Base-by-base conservation (phyloP, 2,797 vertebrate species). In the Bovichtus variegatus region DNA sequence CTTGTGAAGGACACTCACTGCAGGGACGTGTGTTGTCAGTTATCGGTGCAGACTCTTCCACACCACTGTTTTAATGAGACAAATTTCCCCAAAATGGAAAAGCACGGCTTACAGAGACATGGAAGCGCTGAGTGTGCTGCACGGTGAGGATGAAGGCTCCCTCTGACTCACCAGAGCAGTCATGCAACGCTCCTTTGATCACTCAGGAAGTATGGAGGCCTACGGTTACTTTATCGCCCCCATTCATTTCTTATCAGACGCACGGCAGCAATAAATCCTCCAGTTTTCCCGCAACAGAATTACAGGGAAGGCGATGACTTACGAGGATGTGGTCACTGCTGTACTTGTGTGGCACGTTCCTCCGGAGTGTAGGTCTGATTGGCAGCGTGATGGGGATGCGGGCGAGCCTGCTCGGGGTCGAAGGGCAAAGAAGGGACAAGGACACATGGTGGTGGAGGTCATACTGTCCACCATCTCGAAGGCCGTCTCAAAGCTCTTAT, bases 201-300 rank as follows among this genome's bases (percentile, higher is more conserved):
- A 19, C 66, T 64, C 66, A 84, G 81, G 82, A 88, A 84, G 71
- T 58, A 67, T 2, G 64, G 51, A 64, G 65, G 67, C 72, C 84
- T 43, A 36, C 70, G 68, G 69, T 76, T 75, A 55, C 78, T 89
- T 85, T 82, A 87, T 87, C 80, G 43, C 67, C 81, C 82, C 85
- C 82, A 76, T 87, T 88, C 47, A 88, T 85, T 78, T 64, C 82
- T 86, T 84, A 91, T 91, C 82, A 71, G 69, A 54, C 66, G 47
- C 67, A 64, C 46, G 21, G 68, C 40, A 5, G 67, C 72, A 41
- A 69, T 84, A 86, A 85, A 89, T 76, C 70, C 6, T 0, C 51
- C 40, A 3, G 63, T 61, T 59, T 15, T 25, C 5, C 59, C 8
- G 15, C 57, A 49, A 44, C 80, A 71, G 60, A 77, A 59, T 76